phyloP scores from a whole-genome alignment of 2,797 vertebrate species.

The Falco berigora region DNA sequence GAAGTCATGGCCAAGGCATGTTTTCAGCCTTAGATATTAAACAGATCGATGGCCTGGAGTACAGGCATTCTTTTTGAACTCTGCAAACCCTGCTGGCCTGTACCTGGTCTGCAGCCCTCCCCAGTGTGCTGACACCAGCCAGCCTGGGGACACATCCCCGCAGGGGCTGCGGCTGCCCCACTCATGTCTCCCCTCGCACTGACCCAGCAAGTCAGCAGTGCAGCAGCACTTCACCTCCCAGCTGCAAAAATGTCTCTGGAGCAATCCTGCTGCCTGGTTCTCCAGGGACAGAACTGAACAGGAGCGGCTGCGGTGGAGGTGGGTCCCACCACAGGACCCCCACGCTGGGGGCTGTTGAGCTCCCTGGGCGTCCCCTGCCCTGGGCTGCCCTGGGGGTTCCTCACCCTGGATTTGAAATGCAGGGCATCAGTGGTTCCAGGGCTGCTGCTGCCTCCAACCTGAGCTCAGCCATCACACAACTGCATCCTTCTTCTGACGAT shows the following conservation, averaged over 20 bases:
- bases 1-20: not conserved
- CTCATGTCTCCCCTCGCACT: not conserved
- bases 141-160: not conserved
- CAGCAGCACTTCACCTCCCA: not conserved
- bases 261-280: not conserved
- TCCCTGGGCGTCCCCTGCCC: not conserved
- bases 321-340: not conserved
- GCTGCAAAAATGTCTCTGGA: not conserved
- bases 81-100: not conserved
- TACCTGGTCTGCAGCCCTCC: no score
- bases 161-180: not conserved
- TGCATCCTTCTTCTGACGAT: not conserved
- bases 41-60: not conserved
- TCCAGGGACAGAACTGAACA: not conserved
- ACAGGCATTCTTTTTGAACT: not conserved
- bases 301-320: not conserved
- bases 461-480: not conserved
- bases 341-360: accelerated
- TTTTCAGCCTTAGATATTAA: not conserved
- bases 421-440: no score
- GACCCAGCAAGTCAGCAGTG: not conserved
- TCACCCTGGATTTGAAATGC: no score
- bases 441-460: not conserved
- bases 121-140: accelerated
- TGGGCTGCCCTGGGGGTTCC: not conserved